Evolutionary conservation across 2,113 vertebrate genomes (phyloP), one percentile per base, ranked within the genome.

Genomic region (Bos indicus): DNA sequence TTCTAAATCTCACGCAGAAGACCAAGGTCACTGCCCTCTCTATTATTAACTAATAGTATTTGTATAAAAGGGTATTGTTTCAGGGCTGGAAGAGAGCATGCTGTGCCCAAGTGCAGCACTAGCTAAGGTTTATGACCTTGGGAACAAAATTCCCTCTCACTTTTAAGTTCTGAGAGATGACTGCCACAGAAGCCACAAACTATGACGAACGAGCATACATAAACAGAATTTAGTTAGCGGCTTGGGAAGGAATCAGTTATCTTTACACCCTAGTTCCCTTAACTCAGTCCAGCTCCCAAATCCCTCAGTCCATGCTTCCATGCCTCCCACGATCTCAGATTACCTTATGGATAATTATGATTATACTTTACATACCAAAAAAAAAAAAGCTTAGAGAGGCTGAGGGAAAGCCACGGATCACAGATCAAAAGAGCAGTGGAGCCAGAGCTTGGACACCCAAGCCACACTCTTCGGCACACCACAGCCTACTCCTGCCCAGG

Each of bases 131-230:
- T 94, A 94, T 77, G 84, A 94, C 90, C 94, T 85, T 95, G 96
- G 88, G 56, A 77, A 96, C 48, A 92, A 95, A 95, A 96, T 88
- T 90, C 54, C 84, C 64, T 96, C 96, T 97, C 86, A 48, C 88
- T 96, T 95, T 93, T 96, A 93, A 93, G 77, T 97, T 97, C 26
- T 90, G 52, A 96, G 74, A 82, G 83, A 95, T 81, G 84, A 95
- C 77, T 71, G 57, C 88, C 94, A 97, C 67, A 94, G 85, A 91
- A 89, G 92, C 93, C 96, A 96, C 57, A 89, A 57, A 56, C 46
- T 67, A 81, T 78, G 74, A 88, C 5, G 8, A 93, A 86, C 30
- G 40, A 95, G 62, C 54, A 87, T 21, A 89, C 5, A 84, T 5
- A 33, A 96, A 52, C 56, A 54, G 91, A 93, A 74, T n/a, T 19